Evolutionary conservation across 1,140 invertebrate genomes (phyloP), one percentile per base, ranked within the genome.

Genomic region (Palaemon carinicauda): DNA sequence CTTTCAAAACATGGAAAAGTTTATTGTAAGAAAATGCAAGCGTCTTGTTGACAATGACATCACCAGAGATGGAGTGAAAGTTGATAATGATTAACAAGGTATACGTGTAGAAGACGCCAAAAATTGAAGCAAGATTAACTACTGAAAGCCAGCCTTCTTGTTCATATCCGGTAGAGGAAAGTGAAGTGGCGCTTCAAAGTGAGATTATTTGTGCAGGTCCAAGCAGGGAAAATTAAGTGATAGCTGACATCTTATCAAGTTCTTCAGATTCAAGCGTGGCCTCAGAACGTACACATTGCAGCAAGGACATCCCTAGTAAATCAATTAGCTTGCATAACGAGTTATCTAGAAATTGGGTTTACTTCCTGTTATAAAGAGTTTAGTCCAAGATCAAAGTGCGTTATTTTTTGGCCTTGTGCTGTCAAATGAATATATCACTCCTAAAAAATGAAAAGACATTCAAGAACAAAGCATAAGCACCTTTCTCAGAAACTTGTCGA

Each of bases 1-100:
- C 69, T 73, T 73, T 4, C 69, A 73, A 73, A 73, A 73, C 69
- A 73, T 73, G 69, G 69, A n/a, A 73, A 33, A 73, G 69, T 73
- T 27, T 27, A 24, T 31, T 21, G 24, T 73, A 31, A 73, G 29
- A 73, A 73, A 73, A 73, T 27, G 69, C 15, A 73, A 27, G 69
- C n/a, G 33, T 41, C 69, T 19, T 73, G 4, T 27, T 73, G 69
- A 73, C 21, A 27, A 2, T 73, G 69, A 73, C 21, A 33, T 4
- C n/a, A 33, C 5, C 31, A 73, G 69, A 73, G n/a, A 73, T 73
- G 69, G n/a, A 73, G 31, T 73, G 69, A n/a, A n/a, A n/a, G n/a
- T n/a, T n/a, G n/a, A n/a, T n/a, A n/a, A n/a, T n/a, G n/a, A n/a
- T n/a, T n/a, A 21, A 73, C n/a, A 73, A 73, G 69, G 69, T 73